phyloP scores from a whole-genome alignment of 2,888 invertebrate species.

The Teleogryllus oceanicus region DNA sequence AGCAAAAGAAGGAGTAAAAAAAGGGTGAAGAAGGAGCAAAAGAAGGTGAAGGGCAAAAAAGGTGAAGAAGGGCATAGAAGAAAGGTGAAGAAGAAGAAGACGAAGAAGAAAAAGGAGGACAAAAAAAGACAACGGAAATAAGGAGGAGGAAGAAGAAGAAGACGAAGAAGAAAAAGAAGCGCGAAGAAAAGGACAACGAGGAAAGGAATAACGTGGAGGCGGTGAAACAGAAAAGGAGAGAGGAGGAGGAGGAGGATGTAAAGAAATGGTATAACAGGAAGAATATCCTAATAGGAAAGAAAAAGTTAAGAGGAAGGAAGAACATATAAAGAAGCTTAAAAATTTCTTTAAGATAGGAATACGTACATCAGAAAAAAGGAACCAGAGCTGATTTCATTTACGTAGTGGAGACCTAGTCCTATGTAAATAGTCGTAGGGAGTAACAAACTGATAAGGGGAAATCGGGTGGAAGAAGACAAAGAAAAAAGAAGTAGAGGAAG shows the following conservation, averaged over 20 bases:
- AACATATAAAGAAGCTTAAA: background rate
- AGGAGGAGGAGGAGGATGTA: background rate
- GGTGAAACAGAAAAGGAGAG: background rate
- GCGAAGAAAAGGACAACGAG: background rate
- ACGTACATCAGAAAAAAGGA: background rate
- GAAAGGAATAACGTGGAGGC: background rate
- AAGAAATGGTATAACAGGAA: background rate
- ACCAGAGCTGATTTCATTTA: conserved; percentile 34
- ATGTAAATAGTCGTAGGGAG: too few species aligned
- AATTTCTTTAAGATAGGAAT: background rate
- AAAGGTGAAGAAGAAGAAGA: too few species aligned
- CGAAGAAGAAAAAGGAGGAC: too few species aligned
- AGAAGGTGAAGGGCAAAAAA: too few species aligned
- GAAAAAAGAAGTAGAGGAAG: too few species aligned
- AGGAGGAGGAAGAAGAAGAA: fast-evolving
- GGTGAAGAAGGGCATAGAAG: too few species aligned
- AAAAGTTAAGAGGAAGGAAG: background rate
- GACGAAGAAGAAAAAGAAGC: background rate
- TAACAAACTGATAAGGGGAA: too few species aligned
- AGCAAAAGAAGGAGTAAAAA: too few species aligned
- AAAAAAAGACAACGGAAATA: too few species aligned
- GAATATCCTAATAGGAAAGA: background rate
- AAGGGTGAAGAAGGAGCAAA: too few species aligned
- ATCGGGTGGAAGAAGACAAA: too few species aligned
- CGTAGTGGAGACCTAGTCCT: too few species aligned